A percentile compares a stretch with the other conserved stretches of the same genome.
These are phyloP conservation scores for Lasioglossum malachurum DNA, from an alignment of 2,888 invertebrate genomes.

Conservation along the genomic window DNA sequence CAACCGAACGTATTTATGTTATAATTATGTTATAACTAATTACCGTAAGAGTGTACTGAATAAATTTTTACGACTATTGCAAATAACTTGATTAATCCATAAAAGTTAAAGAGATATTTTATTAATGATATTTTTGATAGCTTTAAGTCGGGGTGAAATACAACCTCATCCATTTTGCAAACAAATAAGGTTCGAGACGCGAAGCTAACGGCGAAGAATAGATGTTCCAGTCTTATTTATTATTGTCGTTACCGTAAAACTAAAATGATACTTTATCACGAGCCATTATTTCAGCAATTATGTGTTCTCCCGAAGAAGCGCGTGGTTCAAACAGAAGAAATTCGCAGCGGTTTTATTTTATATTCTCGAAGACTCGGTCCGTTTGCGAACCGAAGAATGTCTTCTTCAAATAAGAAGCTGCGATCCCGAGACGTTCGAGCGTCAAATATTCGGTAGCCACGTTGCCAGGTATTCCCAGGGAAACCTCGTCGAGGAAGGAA, in stretches of 20 bases:
- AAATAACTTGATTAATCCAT: no score
- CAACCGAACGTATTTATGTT: no score
- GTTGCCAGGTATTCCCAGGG: slow-evolving; percentile 11
- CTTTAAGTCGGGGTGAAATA: background rate
- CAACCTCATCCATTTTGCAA: no score
- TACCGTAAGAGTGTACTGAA: no score
- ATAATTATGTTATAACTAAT: no score
- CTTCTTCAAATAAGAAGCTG: slow-evolving; percentile 2
- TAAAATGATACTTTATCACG: background rate
- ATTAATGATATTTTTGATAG: background rate
- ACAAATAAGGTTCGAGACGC: no score
- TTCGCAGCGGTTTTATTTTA: slow-evolving; percentile 1
- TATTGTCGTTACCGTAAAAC: background rate
- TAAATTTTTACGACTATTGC: no score
- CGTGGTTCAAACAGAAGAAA: background rate
- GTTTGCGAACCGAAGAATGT: background rate
- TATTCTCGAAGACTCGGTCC: background rate
- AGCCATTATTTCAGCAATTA: slow-evolving; percentile 1
- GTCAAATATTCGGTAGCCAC: slow-evolving; percentile 8
- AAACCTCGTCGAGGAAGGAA: slow-evolving; percentile 11
- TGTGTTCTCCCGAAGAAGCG: background rate
- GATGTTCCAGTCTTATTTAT: background rate
- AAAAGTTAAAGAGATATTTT: background rate
- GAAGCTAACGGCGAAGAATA: no score
- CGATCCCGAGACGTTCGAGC: background rate